Evolutionary conservation across 2,113 vertebrate species (phyloP), one percentile per base, ranked within the genome.

Genomic region (Elachura formosa): DNA sequence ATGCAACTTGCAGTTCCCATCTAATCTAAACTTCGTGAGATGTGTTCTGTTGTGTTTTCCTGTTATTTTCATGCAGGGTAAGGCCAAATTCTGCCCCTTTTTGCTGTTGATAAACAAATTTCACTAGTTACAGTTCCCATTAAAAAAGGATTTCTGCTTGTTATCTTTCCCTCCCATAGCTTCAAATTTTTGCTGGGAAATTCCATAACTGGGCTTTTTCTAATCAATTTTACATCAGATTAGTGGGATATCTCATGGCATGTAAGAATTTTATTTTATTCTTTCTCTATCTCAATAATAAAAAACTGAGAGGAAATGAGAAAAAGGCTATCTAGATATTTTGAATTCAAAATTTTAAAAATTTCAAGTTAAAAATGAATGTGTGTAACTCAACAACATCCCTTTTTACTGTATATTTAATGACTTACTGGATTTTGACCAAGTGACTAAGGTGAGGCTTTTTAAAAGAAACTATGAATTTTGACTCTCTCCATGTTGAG

Each of bases 21-120:
- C 72, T 93, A 84, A 96, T 90, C 92, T 94, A 38, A 85, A 77
- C 55, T 63, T 58, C 3, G 2, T 20, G 17, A 74, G 34, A 88
- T 43, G 33, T 16, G 7, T 61, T 85, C 87, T 90, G 21, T 49
- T 95, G 72, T 67, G 46, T 73, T 95, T 90, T 93, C 26, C 64
- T 94, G 51, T 67, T 86, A 48, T 84, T 81, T 90, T 84, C 40
- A 19, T 40, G 55, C n/a, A 59, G 92, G 55, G 34, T 95, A 91
- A 94, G 88, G 88, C 63, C 67, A 61, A 81, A 87, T 93, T 87
- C 61, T 93, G 40, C 52, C 64, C 64, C 51, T 84, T 92, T 69
- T 48, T 80, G 31, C 24, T 8, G 3, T 17, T 81, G 71, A 59
- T 92, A 86, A 86, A 51, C 38, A 86, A 84, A 63, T 86, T 80